phyloP scores from a whole-genome alignment of 2,113 vertebrate genomes.

The Serinus canaria region DNA sequence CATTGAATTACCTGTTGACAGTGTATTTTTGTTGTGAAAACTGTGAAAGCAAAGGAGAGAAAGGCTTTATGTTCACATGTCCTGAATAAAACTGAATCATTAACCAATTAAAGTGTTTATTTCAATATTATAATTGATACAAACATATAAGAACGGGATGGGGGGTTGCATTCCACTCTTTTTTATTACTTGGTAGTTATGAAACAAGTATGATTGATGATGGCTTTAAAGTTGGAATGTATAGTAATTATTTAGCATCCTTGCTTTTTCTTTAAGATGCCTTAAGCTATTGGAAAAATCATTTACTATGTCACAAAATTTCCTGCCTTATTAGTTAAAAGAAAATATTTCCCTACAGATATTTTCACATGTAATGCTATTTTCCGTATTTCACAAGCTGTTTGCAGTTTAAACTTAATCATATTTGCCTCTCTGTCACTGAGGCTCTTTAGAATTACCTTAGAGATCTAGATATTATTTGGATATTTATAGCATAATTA shows the following conservation, averaged over 20 bases:
- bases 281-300: slow-evolving; percentile 9
- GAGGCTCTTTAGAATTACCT: slow-evolving; percentile 34
- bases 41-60: not conserved
- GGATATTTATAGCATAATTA: slow-evolving; percentile 44
- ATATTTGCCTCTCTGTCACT: not conserved
- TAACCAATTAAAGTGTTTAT: not conserved
- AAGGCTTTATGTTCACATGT: not conserved
- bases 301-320: slow-evolving; percentile 32
- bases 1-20: not conserved
- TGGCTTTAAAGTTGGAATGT: not conserved
- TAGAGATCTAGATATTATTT: slow-evolving; percentile 46
- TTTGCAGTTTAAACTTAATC: slow-evolving; percentile 43
- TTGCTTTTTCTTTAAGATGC: slow-evolving; percentile 7
- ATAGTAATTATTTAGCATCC: not conserved
- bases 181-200: not conserved
- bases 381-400: slow-evolving; percentile 44
- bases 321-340: slow-evolving; percentile 35
- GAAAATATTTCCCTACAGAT: slow-evolving; percentile 47
- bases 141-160: not conserved
- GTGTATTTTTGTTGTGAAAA: not conserved
- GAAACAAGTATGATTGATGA: not conserved
- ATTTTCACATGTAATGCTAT: slow-evolving; percentile 46
- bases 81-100: not conserved
- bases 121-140: not conserved
- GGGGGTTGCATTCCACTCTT: rapidly evolving